Evolutionary conservation across 1,140 invertebrate species (phyloP), one percentile per base, ranked within the genome.

Genomic region (Bradynema listronoti): DNA sequence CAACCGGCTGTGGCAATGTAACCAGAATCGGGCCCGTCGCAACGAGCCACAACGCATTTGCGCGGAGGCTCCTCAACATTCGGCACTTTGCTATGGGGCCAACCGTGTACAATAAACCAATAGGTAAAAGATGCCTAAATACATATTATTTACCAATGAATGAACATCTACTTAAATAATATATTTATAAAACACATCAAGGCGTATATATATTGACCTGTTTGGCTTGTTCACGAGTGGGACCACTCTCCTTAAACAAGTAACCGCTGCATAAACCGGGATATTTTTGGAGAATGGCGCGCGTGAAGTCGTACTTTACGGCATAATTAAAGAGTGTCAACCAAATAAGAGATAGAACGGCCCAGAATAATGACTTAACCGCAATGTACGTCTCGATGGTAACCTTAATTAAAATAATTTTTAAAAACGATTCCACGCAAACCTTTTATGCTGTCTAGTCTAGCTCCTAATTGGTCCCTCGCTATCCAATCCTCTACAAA

Each of bases 1-100:
- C 83, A 82, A n/a, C 83, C 84, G 33, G 85, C 85, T 1, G 90
- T 92, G 0, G 85, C 83, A 4, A 87, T 85, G 81, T 94, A 95
- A 42, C 86, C 90, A 19, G 88, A 86, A 79, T 82, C 82, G 60
- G 81, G 81, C 54, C 81, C 83, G n/a, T 69, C 68, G 27, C 84
- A 80, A 52, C 75, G 84, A 0, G 84, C 86, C 33, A 84, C 82
- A 25, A 90, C 78, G 32, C 80, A 83, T 72, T 87, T 87, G 53
- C 85, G 84, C 2, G 87, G 85, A 43, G 2, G 80, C 79, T 0
- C 78, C 79, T 63, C 86, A 85, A 1, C 82, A 81, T 32, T 82
- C 79, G 61, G 86, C 83, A 85, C 73, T 45, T 85, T 84, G 58
- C 85, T 84, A 32, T 62, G 19, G 0, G 79, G 80, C 88, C 89